These are phyloP conservation scores for Crocodylus rhombifer DNA, from an alignment of 2,797 vertebrate genomes.

Conservation along the genomic window DNA sequence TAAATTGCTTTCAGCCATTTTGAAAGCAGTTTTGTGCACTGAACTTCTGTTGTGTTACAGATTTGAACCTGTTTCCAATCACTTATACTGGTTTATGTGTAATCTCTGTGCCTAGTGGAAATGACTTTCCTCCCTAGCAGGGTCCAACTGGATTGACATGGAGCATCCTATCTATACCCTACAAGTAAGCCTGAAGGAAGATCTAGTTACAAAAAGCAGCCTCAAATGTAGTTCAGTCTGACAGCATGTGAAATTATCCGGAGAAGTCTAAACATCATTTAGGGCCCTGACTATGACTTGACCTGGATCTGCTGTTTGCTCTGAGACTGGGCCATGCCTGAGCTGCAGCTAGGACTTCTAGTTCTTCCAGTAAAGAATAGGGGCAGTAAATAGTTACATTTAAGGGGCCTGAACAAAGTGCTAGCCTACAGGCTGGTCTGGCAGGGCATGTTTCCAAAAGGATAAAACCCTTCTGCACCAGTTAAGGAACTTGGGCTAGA, in stretches of 20 bases:
- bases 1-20: too few species aligned
- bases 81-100: too few species aligned
- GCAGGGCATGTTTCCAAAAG: too few species aligned
- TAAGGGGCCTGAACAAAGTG: not conserved
- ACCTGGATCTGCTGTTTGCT: not conserved
- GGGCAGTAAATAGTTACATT: too few species aligned
- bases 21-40: too few species aligned
- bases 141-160: not conserved
- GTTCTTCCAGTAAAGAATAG: not conserved
- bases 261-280: not conserved
- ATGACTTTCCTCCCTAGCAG: too few species aligned
- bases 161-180: not conserved
- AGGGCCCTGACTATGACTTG: not conserved
- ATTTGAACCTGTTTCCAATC: too few species aligned
- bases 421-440: not conserved
- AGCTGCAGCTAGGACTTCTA: not conserved
- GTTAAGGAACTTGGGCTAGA: not conserved
- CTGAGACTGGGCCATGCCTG: not conserved
- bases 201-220: not conserved
- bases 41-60: too few species aligned
- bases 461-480: not conserved
- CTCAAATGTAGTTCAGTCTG: not conserved
- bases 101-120: too few species aligned
- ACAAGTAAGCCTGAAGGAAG: not conserved
- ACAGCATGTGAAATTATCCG: not conserved